Conservation (phyloP, 37 sponge, comb jelly and placozoan genomes). For the Lycopodina hypogea region DNA sequence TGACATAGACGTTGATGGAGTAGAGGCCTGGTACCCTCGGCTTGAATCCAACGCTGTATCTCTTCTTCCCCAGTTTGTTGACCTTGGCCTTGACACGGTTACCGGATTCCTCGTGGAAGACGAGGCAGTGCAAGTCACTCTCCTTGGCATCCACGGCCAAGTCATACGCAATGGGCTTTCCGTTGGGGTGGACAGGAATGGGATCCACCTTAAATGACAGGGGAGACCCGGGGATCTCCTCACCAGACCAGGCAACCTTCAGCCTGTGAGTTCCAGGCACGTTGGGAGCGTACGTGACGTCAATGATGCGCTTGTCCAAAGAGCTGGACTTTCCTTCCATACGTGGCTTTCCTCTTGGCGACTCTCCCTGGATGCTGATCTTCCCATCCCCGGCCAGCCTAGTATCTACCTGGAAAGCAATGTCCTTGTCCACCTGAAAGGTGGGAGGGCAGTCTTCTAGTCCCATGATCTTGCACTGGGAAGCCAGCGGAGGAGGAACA, state of each 20-base stretch:
- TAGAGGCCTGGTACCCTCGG: conserved; percentile 60
- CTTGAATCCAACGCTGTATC: conserved; percentile 22
- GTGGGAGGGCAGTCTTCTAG: conserved; percentile 23
- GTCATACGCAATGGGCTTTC: conserved; percentile 22
- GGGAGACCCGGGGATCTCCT: conserved; percentile 56
- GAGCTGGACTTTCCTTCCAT: not conserved
- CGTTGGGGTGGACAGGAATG: conserved; percentile 12
- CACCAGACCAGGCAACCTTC: conserved; percentile 48
- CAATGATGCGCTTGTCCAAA: conserved; percentile 19
- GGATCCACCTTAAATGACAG: conserved; percentile 39
- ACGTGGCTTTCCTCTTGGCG: conserved; percentile 18
- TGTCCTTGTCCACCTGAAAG: conserved; percentile 25
- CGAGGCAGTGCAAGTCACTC: conserved; percentile 40
- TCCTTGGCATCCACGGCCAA: conserved; percentile 26
- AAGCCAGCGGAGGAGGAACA: conserved; percentile 15
- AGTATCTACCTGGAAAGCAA: conserved; percentile 45
- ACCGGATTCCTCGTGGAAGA: conserved; percentile 31
- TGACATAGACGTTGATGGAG: conserved; percentile 25
- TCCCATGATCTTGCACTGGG: conserved; percentile 40
- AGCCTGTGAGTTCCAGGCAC: conserved; percentile 56
- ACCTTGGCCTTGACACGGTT: conserved; percentile 44
- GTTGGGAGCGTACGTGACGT: conserved; percentile 52
- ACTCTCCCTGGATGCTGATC: conserved; percentile 9
- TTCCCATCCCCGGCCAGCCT: conserved; percentile 68
- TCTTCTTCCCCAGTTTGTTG: conserved; percentile 28